These are phyloP conservation scores for Hyperopisus bebe DNA, from an alignment of 2,113 vertebrate species.

Conservation along the genomic window DNA sequence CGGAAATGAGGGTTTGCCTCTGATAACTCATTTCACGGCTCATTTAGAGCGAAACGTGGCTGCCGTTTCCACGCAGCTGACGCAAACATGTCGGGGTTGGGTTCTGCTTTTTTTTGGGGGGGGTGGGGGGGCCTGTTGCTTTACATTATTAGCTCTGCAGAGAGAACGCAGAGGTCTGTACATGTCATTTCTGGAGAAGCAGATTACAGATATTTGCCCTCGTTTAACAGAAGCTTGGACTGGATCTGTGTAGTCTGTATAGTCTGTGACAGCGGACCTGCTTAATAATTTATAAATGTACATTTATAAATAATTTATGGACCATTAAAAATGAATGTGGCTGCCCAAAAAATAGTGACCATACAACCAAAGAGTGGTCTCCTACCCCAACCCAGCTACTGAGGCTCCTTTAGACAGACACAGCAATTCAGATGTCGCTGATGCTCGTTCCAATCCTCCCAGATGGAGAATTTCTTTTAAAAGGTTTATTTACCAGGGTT, in stretches of 20 bases:
- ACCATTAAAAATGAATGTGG: not conserved
- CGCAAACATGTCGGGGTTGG: not conserved
- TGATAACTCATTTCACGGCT: conserved; percentile 59
- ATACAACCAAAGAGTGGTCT: not conserved
- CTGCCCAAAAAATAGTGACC: not conserved
- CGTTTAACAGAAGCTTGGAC: not conserved
- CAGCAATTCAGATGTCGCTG: not conserved
- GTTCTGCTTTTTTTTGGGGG: not conserved
- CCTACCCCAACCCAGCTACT: not conserved
- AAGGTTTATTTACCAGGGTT: too few relatives aligned
- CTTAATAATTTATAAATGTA: conserved; percentile 6
- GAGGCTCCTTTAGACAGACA: not conserved
- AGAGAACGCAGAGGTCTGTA: not conserved
- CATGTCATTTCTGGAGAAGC: not conserved
- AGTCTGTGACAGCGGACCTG: not conserved
- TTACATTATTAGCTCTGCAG: not conserved
- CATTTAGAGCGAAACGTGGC: conserved; percentile 27
- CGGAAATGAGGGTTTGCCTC: conserved; percentile 56
- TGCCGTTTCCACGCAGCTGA: not conserved
- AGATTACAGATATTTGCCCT: not conserved
- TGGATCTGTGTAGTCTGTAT: not conserved
- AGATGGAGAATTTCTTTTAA: too few relatives aligned
- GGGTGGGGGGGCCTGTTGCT: not conserved
- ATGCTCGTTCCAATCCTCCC: not conserved
- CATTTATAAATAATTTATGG: conserved; percentile 1